phyloP scores from a whole-genome alignment of 2,113 vertebrate genomes.

The Ahaetulla prasina region DNA sequence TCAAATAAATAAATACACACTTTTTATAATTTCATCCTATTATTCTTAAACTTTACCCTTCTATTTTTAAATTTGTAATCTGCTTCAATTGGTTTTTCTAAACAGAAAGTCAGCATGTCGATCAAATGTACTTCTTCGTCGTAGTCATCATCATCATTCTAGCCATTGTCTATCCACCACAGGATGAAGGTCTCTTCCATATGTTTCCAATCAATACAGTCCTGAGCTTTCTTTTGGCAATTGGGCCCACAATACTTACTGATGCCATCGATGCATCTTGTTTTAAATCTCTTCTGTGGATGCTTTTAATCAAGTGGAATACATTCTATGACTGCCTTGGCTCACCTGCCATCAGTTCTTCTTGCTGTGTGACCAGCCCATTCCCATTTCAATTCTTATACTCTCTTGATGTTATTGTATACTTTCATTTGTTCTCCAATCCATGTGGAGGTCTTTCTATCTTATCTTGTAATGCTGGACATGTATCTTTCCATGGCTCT shows the following conservation, averaged over 20 bases:
- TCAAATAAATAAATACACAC: not conserved
- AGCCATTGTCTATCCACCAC: not conserved
- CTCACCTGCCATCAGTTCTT: not conserved
- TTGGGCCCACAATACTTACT: not conserved
- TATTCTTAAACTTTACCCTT: not conserved
- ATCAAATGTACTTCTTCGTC: not conserved
- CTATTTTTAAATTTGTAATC: not conserved
- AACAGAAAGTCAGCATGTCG: not conserved
- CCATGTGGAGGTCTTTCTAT: not conserved
- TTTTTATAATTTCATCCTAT: not conserved
- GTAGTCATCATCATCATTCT: not conserved
- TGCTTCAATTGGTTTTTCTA: not conserved
- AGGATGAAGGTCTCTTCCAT: not conserved
- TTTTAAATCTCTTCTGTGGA: not conserved
- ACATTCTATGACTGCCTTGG: not conserved
- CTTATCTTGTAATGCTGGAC: not conserved
- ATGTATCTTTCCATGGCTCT: not conserved
- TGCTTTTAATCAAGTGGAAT: not conserved
- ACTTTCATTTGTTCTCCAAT: not conserved
- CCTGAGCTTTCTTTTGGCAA: not conserved
- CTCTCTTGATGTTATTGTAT: not conserved
- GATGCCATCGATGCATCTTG: not conserved
- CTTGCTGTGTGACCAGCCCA: not conserved
- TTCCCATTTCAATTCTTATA: not conserved
- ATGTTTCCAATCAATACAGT: not conserved